phyloP scores from a whole-genome alignment of 1,140 invertebrate genomes.

The Melitaea cinxia region DNA sequence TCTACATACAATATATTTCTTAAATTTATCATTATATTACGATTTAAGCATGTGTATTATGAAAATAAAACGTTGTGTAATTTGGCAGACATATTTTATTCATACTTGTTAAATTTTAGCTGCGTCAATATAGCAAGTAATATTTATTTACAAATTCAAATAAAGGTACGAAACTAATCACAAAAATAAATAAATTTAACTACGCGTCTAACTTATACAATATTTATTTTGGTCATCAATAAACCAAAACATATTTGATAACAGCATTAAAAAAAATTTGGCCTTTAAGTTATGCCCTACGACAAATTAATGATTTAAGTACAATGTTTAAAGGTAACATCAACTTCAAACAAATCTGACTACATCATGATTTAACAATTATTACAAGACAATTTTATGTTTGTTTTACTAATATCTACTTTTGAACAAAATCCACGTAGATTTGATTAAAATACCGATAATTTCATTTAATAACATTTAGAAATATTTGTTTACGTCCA shows the following conservation, averaged over 20 bases:
- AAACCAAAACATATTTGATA: conserved; percentile 57
- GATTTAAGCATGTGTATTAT: not conserved
- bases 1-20: no score
- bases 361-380: conserved; percentile 41
- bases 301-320: conserved; percentile 64
- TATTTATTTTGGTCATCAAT: conserved; percentile 68
- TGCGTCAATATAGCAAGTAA: conserved; percentile 72
- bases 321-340: conserved; percentile 67
- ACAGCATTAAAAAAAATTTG: conserved; percentile 61
- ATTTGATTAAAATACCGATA: conserved; percentile 43
- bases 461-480: conserved; percentile 57
- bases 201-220: conserved; percentile 65
- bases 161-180: conserved; percentile 73
- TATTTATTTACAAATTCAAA: conserved; percentile 76
- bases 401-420: conserved; percentile 32
- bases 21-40: no score
- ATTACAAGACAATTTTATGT: conserved; percentile 39
- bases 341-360: conserved; percentile 59
- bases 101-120: conserved; percentile 78
- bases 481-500: conserved; percentile 64
- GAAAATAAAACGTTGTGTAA: conserved; percentile 58
- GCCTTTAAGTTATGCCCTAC: conserved; percentile 54
- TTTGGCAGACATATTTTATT: conserved; percentile 81
- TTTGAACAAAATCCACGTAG: conserved; percentile 40
- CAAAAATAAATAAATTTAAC: conserved; percentile 75